phyloP scores from a whole-genome alignment of 2,113 vertebrate species.

The Cynopterus brachyotis region DNA sequence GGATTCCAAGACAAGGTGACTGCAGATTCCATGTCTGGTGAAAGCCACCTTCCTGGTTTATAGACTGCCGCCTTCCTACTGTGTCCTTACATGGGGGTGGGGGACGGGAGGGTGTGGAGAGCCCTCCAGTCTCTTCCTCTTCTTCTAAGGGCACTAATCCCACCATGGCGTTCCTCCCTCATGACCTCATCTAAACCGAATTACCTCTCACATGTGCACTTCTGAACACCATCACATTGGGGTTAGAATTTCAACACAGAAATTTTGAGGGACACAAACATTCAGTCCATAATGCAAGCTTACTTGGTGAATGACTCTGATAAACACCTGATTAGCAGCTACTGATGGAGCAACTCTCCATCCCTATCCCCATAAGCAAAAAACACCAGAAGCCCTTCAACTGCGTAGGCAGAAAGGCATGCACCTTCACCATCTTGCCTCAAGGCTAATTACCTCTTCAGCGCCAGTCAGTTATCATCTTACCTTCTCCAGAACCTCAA shows the following conservation, averaged over 20 bases:
- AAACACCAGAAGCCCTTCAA: background rate
- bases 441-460: background rate
- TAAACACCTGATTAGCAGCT: background rate
- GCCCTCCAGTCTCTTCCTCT: background rate
- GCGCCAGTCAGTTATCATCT: background rate
- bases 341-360: background rate
- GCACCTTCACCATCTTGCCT: background rate
- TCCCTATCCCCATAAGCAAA: background rate
- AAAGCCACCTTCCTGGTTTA: background rate
- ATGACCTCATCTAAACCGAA: background rate
- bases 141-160: background rate
- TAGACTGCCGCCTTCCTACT: background rate
- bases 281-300: background rate
- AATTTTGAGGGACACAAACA: background rate
- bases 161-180: background rate
- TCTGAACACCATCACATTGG: background rate
- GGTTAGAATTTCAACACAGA: background rate
- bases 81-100: background rate
- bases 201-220: background rate
- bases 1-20: background rate
- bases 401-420: background rate
- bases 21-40: background rate
- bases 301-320: background rate
- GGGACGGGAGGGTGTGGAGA: background rate
- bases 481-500: background rate